Base-by-base conservation (phyloP, 92 coral and sea anemone genomes). In the Porites cylindrica region DNA sequence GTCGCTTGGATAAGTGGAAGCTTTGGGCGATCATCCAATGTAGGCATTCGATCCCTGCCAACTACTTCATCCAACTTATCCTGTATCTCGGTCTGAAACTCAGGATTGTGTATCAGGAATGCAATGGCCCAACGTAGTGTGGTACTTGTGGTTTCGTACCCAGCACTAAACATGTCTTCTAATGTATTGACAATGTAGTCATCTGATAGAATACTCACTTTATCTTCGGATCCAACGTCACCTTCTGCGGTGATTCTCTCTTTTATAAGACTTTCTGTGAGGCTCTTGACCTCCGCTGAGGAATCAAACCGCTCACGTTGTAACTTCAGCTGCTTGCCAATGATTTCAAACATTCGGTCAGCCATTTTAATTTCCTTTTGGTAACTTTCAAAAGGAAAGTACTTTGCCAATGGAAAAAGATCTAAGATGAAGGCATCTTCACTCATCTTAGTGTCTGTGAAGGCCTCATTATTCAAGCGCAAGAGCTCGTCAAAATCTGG, bases 71-170 rank as follows among this genome's bases (percentile, higher is more conserved):
- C 85, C 16, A 91, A 18, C 72, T 84, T 76, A 47, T 79, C 23
- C 29, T 91, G 92, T 58, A 91, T 70, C 75, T 83, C 82, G 29
- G 24, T 26, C 54, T 91, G 94, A 67, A 51, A 77, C 53, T 76
- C 58, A 43, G 92, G 94, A 82, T 88, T 74, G 66, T 88, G 75
- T 8, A 91, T 90, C 16, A 91, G 90, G 87, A 58, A 91, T 13
- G 91, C 94, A 52, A 91, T 85, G 11, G 82, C 87, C 94, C 94
- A 91, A 1, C 90, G 86, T 18, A 91, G 80, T 9, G 92, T 84
- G 9, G 92, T 88, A 70, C 85, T 88, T 29, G 94, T 91, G 51
- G 94, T 91, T 52, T 91, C 91, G 70, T 83, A 91, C 53, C 94
- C 94, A 70, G 90, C 94, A 17, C 72, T 80, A 53, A 91, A 91